These are phyloP conservation scores for Chaunax sp. DNA, from an alignment of 2,797 vertebrate species.

Conservation along the genomic window DNA sequence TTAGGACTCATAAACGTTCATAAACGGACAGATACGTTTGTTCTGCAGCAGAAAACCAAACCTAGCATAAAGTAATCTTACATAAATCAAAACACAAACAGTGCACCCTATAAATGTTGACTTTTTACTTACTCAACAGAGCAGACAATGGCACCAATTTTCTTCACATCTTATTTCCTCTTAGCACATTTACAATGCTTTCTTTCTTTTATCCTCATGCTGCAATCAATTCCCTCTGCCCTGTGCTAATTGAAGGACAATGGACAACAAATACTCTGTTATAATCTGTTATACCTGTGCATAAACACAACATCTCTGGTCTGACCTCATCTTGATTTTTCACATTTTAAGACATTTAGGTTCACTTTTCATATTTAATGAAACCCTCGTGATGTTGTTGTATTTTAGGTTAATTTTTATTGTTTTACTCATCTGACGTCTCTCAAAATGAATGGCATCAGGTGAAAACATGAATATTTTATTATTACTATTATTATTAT, in stretches of 20 bases:
- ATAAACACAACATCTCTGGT: neutral
- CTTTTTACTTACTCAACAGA: neutral
- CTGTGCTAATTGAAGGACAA: slow-evolving; percentile 9
- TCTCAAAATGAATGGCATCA: no score
- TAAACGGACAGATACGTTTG: no score
- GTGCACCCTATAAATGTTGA: slow-evolving; percentile 21
- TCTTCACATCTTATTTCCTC: slow-evolving; percentile 23
- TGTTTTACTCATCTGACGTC: no score
- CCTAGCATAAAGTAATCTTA: slow-evolving; percentile 5
- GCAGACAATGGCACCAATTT: slow-evolving; percentile 11
- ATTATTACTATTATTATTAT: neutral
- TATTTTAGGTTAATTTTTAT: no score
- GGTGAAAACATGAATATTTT: no score
- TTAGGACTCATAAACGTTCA: slow-evolving; percentile 7
- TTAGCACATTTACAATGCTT: slow-evolving; percentile 18
- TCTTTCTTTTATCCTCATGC: slow-evolving; percentile 25
- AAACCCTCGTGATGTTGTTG: no score
- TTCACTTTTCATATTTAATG: no score
- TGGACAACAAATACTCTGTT: slow-evolving; percentile 19
- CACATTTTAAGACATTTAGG: no score
- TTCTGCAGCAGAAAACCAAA: no score
- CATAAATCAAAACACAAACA: slow-evolving; percentile 2
- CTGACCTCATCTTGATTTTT: no score
- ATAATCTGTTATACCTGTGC: neutral
- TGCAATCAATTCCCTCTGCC: neutral